These are phyloP conservation scores for Strongylocentrotus purpuratus DNA, from an alignment of 35 echinoderm and acorn worm species.

Conservation along the genomic window DNA sequence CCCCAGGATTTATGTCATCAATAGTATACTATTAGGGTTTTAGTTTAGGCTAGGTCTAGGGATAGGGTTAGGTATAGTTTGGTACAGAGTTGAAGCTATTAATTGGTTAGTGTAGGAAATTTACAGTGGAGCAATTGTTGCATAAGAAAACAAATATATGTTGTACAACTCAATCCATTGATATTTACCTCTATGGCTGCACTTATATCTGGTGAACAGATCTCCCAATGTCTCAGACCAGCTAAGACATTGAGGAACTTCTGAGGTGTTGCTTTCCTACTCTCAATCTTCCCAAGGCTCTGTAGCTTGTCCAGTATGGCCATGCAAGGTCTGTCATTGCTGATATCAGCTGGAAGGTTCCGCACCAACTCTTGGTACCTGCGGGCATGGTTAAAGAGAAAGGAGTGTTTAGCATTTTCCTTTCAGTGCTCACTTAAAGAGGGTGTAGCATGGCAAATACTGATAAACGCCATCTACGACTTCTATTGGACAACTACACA, in stretches of 20 bases:
- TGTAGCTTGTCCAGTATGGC: conserved; percentile 93
- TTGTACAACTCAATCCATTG: too few species aligned
- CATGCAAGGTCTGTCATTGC: conserved; percentile 60
- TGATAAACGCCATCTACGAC: too few species aligned
- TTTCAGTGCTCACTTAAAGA: conserved; percentile 58
- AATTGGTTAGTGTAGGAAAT: too few species aligned
- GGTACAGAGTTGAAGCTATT: too few species aligned
- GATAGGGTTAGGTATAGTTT: background rate
- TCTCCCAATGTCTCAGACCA: conserved; percentile 83
- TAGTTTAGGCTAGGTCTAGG: background rate
- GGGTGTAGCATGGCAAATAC: too few species aligned
- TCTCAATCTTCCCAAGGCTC: conserved; percentile 91
- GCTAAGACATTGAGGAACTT: conserved; percentile 89
- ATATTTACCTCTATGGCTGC: conserved; percentile 86
- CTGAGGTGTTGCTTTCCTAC: conserved; percentile 91
- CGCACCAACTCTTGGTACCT: conserved; percentile 91
- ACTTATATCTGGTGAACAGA: conserved; percentile 92
- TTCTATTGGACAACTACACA: too few species aligned
- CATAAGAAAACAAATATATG: too few species aligned
- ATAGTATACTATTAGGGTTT: too few species aligned
- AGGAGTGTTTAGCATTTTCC: background rate
- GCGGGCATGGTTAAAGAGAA: background rate
- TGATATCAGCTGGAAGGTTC: conserved; percentile 73
- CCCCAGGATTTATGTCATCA: too few species aligned
- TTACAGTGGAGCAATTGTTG: too few species aligned